phyloP scores from a whole-genome alignment of 2,113 vertebrate species.

The Callionymus lyra region DNA sequence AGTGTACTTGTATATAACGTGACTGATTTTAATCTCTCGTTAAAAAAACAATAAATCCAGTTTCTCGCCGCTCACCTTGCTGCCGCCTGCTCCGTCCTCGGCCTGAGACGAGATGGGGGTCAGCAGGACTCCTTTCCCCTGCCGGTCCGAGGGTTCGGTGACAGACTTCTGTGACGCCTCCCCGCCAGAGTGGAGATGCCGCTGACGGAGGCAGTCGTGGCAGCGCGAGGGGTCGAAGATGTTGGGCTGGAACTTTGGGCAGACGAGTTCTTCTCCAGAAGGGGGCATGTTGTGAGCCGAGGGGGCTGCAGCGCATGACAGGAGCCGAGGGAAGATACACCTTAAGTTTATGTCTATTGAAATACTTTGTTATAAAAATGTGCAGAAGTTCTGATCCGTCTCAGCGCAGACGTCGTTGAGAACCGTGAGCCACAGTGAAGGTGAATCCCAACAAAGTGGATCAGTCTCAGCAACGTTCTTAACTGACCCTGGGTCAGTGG shows the following conservation, averaged over 20 bases:
- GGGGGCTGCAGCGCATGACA: neutral
- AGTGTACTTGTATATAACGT: no score
- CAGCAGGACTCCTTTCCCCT: conserved; percentile 19
- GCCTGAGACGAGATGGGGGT: conserved; percentile 36
- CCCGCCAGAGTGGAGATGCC: conserved; percentile 59
- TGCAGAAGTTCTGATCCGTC: no score
- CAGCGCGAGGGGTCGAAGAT: conserved; percentile 75
- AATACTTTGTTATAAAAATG: no score
- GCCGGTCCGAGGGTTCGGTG: conserved; percentile 5
- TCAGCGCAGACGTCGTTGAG: no score
- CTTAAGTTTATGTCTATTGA: no score
- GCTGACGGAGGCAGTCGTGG: conserved; percentile 72
- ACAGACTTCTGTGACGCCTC: conserved; percentile 7
- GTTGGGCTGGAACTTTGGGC: conserved; percentile 74
- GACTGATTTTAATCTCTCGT: no score
- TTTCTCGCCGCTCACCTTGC: conserved; percentile 50
- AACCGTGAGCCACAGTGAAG: no score
- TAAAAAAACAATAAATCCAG: no score
- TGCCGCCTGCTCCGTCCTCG: conserved; percentile 52
- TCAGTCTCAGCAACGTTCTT: no score
- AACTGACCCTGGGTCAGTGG: no score
- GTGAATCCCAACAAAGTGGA: no score
- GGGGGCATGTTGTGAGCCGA: conserved; percentile 61
- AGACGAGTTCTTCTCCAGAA: conserved; percentile 48
- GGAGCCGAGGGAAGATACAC: no score